These are phyloP conservation scores for Lonchura striata DNA, from an alignment of 2,113 vertebrate species.

Conservation along the genomic window DNA sequence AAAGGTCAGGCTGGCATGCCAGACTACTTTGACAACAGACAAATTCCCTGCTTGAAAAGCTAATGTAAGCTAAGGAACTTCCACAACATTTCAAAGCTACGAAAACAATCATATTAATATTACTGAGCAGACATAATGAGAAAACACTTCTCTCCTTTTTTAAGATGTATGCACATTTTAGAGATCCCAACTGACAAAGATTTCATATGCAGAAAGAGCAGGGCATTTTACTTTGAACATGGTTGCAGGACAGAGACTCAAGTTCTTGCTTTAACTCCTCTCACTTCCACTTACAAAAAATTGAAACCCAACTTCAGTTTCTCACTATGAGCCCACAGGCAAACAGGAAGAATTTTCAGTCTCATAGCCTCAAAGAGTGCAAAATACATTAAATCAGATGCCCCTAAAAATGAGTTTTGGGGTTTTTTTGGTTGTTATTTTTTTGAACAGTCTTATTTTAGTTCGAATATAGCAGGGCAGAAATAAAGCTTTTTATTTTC, in stretches of 20 bases:
- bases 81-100: neutral
- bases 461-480: neutral
- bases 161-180: neutral
- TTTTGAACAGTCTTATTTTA: neutral
- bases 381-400: neutral
- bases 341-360: slow-evolving; percentile 38
- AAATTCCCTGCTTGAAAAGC: neutral
- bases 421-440: neutral
- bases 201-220: neutral
- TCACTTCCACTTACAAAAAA: slow-evolving; percentile 21
- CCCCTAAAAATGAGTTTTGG: neutral
- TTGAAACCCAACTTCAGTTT: slow-evolving; percentile 15
- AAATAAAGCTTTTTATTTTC: neutral
- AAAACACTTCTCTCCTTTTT: neutral
- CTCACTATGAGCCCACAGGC: neutral
- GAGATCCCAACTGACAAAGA: neutral
- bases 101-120: neutral
- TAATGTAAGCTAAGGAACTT: neutral
- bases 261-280: neutral
- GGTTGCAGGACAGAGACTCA: neutral
- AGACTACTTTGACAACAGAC: neutral
- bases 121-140: neutral
- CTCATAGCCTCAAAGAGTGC: neutral
- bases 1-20: neutral
- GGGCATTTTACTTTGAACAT: neutral